Conservation (phyloP, 2,113 vertebrate species). For the Carlito syrichta region DNA sequence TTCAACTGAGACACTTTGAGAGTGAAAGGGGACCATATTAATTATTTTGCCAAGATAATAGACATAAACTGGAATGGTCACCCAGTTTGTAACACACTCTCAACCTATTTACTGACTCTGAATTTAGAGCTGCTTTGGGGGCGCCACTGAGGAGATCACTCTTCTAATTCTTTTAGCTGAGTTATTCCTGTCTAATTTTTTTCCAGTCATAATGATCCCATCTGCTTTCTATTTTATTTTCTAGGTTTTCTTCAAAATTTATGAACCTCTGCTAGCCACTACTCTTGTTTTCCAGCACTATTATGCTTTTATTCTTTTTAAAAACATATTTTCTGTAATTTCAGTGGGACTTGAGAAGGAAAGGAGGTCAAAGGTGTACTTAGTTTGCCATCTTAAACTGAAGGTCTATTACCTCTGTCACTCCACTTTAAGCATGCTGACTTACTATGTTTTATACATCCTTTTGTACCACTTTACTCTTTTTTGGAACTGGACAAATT, state of each 20-base stretch:
- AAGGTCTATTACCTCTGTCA: background rate
- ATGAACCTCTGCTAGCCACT: background rate
- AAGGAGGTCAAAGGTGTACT: background rate
- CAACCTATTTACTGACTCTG: background rate
- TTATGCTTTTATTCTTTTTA: background rate
- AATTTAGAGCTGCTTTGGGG: background rate
- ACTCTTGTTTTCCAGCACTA: background rate
- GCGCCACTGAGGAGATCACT: background rate
- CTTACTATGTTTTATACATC: background rate
- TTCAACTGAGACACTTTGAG: background rate
- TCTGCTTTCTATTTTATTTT: slow-evolving; percentile 10
- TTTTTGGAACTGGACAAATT: background rate
- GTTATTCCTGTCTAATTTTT: background rate
- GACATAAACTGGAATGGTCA: background rate
- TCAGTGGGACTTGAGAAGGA: background rate
- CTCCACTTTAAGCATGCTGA: background rate
- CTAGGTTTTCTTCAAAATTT: slow-evolving; percentile 26
- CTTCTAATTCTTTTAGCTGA: background rate
- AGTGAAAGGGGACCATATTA: background rate
- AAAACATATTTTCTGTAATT: background rate
- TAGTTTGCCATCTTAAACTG: background rate
- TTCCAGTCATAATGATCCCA: background rate
- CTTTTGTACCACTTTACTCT: background rate
- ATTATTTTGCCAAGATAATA: background rate
- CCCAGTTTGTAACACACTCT: background rate